Evolutionary conservation across 1,140 invertebrate species (phyloP).

Genomic region (Samia ricini): DNA sequence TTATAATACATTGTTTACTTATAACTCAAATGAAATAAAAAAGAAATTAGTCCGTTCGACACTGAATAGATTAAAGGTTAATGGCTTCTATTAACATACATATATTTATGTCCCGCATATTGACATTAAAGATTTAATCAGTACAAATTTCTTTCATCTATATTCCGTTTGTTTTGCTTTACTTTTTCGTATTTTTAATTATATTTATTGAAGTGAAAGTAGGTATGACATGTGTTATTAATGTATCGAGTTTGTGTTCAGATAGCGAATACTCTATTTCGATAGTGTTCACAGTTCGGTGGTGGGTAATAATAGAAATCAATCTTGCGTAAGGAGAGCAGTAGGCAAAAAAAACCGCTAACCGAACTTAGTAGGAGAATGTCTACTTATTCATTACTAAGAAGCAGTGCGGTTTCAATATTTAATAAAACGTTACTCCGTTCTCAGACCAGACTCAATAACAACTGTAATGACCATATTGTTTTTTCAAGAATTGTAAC

Average conservation of each 20-base stretch:
- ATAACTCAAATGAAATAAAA: too few species aligned
- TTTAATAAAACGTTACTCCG: slow-evolving; percentile 55
- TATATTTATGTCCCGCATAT: neutral
- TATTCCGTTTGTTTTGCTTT: neutral
- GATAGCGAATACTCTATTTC: slow-evolving; percentile 53
- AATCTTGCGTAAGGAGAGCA: slow-evolving; percentile 57
- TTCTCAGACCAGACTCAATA: slow-evolving; percentile 44
- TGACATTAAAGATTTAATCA: neutral
- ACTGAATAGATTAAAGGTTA: too few species aligned
- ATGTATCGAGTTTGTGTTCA: slow-evolving; percentile 27
- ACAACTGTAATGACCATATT: slow-evolving; percentile 22
- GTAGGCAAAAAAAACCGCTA: slow-evolving; percentile 65
- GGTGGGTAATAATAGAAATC: slow-evolving; percentile 61
- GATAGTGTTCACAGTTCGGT: slow-evolving; percentile 50
- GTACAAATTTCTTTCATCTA: neutral
- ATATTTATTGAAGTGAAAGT: slow-evolving; percentile 29
- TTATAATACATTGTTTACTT: too few species aligned
- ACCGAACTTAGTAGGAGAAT: slow-evolving; percentile 55
- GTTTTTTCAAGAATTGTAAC: slow-evolving; percentile 18
- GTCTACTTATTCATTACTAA: slow-evolving; percentile 59
- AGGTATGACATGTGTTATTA: slow-evolving; percentile 25
- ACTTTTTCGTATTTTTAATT: slow-evolving; percentile 11
- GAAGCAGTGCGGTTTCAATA: slow-evolving; percentile 54
- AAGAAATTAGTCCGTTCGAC: too few species aligned
- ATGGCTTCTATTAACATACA: too few species aligned